Evolutionary conservation across 2,113 vertebrate species (phyloP).

Genomic region (Grantiella picta): DNA sequence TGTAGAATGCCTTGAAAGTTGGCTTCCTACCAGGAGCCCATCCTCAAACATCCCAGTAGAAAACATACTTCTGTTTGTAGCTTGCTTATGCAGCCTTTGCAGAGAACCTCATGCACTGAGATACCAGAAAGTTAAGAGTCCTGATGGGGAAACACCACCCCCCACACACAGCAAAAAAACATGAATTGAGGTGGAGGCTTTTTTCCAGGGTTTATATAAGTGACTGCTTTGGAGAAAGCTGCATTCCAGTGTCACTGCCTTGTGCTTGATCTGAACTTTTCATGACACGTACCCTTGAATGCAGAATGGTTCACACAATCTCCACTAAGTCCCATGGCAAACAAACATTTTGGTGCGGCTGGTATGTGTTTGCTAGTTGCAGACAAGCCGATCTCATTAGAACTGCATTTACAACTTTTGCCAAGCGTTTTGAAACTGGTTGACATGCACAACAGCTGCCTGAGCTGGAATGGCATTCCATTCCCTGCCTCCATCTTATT

Average conservation of each 20-base stretch:
- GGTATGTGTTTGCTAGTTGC: constrained; percentile 53
- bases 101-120: neutral
- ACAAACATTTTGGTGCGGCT: constrained; percentile 37
- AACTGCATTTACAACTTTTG: constrained; percentile 54
- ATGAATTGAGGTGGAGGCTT: neutral
- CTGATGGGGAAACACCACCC: fast-evolving
- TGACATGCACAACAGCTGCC: constrained; percentile 44
- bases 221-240: neutral
- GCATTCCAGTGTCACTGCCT: constrained; percentile 46
- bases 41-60: neutral
- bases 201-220: neutral
- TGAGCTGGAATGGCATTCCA: neutral
- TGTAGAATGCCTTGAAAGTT: neutral
- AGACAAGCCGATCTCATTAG: constrained; percentile 44
- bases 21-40: neutral
- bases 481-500: neutral
- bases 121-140: neutral
- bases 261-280: constrained; percentile 46
- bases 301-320: constrained; percentile 21
- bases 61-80: neutral
- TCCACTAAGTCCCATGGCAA: constrained; percentile 42
- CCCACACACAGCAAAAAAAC: neutral
- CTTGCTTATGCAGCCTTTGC: neutral
- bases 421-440: constrained; percentile 36
- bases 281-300: constrained; percentile 42